A percentile compares a stretch with the other conserved stretches of the same genome.
Evolutionary conservation across 2,113 vertebrate species (phyloP).

Genomic region (Odontesthes bonariensis): DNA sequence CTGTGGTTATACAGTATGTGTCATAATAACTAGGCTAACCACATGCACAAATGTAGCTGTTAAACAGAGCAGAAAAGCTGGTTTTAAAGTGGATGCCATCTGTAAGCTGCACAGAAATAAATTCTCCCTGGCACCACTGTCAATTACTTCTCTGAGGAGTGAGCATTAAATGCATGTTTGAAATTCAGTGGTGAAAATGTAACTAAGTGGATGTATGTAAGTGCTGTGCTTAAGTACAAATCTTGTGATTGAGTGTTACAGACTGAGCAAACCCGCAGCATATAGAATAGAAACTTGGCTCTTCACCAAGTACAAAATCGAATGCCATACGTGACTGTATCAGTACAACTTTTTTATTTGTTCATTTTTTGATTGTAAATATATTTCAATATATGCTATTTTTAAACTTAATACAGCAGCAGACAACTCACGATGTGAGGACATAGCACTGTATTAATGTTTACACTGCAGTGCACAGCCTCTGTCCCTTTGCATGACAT

Average conservation of each 20-base stretch:
- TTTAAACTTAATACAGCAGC: background rate
- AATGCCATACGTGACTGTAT: background rate
- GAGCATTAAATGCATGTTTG: background rate
- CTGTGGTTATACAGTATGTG: background rate
- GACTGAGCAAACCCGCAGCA: background rate
- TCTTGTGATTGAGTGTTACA: background rate
- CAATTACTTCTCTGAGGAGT: slow-evolving; percentile 24
- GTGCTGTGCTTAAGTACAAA: background rate
- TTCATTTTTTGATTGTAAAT: background rate
- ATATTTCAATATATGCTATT: background rate
- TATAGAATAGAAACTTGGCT: background rate
- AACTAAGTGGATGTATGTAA: background rate
- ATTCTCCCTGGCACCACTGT: background rate
- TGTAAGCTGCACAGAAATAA: slow-evolving; percentile 27
- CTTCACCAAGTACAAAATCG: background rate
- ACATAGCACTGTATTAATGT: background rate
- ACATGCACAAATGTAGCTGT: slow-evolving; percentile 18
- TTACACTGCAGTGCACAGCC: background rate
- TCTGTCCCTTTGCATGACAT: no score
- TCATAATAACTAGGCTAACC: slow-evolving; percentile 16
- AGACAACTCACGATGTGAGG: background rate
- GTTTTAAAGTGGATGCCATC: slow-evolving; percentile 35
- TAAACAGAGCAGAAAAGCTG: slow-evolving; percentile 51
- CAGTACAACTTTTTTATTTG: background rate
- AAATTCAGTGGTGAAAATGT: background rate